Evolutionary conservation across 1,140 invertebrate genomes (phyloP).

Genomic region (Lepidurus arcticus): DNA sequence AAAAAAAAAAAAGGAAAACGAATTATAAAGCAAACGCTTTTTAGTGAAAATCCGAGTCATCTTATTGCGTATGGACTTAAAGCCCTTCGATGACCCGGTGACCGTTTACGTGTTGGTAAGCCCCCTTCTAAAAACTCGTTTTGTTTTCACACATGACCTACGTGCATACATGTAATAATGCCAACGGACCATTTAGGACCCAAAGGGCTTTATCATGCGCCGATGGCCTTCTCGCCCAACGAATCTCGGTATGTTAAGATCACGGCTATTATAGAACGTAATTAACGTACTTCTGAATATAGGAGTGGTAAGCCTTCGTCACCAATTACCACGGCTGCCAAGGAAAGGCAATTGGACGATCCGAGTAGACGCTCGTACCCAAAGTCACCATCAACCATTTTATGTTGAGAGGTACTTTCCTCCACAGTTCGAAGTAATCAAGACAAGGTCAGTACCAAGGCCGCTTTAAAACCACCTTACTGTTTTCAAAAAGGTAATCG

Average conservation of each 20-base stretch:
- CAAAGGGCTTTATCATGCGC: constrained; percentile 49
- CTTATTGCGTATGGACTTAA: constrained; percentile 47
- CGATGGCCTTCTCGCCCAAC: constrained; percentile 49
- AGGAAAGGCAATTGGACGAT: constrained; percentile 50
- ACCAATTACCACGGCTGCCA: constrained; percentile 45
- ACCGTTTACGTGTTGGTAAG: constrained; percentile 50
- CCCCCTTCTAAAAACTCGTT: constrained; percentile 16
- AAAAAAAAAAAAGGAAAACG: background rate
- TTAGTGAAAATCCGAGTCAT: constrained; percentile 49
- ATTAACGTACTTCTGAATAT: constrained; percentile 35
- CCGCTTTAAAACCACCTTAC: background rate
- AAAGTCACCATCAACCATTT: constrained; percentile 48
- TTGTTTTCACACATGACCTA: background rate
- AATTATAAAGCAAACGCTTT: constrained; percentile 35
- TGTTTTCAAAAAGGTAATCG: constrained; percentile 35
- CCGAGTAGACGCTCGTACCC: constrained; percentile 45
- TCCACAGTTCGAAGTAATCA: constrained; percentile 47
- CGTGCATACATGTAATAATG: background rate
- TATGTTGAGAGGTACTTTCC: constrained; percentile 49
- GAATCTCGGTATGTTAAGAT: constrained; percentile 44
- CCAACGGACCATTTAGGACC: constrained; percentile 43
- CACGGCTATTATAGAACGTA: background rate
- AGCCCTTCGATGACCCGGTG: constrained; percentile 49
- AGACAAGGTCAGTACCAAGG: background rate
- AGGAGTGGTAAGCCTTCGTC: constrained; percentile 46